These are phyloP conservation scores for Achlya flavicornis DNA, from an alignment of 2,888 invertebrate genomes.

Conservation along the genomic window DNA sequence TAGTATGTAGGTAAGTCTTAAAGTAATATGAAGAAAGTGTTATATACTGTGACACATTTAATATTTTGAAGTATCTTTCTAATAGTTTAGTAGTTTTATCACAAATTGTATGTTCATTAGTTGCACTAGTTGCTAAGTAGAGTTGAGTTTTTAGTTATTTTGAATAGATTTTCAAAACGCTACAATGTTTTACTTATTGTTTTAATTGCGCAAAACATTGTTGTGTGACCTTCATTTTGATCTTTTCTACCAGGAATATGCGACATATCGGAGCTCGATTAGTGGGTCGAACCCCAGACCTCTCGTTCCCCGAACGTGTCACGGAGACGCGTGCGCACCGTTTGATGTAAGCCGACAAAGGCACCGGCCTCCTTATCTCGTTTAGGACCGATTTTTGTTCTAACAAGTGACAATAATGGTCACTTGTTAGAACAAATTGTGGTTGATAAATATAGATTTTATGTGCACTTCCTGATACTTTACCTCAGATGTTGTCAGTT, in stretches of 20 bases:
- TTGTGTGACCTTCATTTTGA: not conserved
- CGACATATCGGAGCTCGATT: slow-evolving; percentile 71
- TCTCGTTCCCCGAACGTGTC: slow-evolving; percentile 70
- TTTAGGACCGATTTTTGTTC: slow-evolving; percentile 73
- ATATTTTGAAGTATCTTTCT: too few relatives aligned
- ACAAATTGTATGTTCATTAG: too few relatives aligned
- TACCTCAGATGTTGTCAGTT: slow-evolving; percentile 16
- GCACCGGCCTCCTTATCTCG: slow-evolving; percentile 75
- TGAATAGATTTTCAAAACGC: too few relatives aligned
- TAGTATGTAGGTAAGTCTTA: too few relatives aligned
- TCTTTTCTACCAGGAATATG: slow-evolving; percentile 54
- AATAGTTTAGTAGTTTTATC: too few relatives aligned
- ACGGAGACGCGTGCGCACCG: slow-evolving; percentile 59
- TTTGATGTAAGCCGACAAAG: slow-evolving; percentile 77
- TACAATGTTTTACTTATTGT: not conserved
- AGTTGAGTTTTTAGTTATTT: too few relatives aligned
- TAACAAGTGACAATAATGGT: slow-evolving; percentile 77
- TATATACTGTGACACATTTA: too few relatives aligned
- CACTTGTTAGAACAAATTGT: too few relatives aligned
- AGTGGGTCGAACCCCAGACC: slow-evolving; percentile 69
- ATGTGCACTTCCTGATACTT: slow-evolving; percentile 52
- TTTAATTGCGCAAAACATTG: not conserved
- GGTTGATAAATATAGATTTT: slow-evolving; percentile 70
- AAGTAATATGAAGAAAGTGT: too few relatives aligned
- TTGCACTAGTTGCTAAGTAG: too few relatives aligned